Conservation (phyloP, 2,888 invertebrate species). For the Oscheius sp. region DNA sequence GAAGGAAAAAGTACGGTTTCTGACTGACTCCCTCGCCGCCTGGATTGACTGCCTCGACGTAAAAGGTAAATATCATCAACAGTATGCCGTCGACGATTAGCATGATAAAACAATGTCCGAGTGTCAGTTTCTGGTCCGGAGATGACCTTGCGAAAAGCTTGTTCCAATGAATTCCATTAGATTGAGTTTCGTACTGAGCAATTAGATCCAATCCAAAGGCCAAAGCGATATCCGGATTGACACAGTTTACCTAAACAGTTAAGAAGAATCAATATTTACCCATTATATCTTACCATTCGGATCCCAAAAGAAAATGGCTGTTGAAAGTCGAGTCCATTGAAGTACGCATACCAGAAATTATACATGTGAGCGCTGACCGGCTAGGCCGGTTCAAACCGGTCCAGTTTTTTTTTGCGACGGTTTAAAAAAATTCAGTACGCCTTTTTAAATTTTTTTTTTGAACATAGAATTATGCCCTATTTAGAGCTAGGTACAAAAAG, state of each 20-base stretch:
- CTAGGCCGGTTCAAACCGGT: no score
- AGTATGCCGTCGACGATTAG: conserved; percentile 74
- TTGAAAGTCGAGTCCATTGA: conserved; percentile 48
- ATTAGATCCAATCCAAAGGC: conserved; percentile 51
- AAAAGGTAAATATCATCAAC: conserved; percentile 84
- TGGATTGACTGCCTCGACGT: conserved; percentile 87
- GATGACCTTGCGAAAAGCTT: conserved; percentile 46
- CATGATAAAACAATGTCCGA: conserved; percentile 54
- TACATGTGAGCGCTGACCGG: no score
- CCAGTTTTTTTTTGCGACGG: no score
- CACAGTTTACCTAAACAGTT: conserved; percentile 40
- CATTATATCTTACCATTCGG: conserved; percentile 35
- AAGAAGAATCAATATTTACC: no score
- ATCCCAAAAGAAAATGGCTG: conserved; percentile 41
- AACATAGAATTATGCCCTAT: no score
- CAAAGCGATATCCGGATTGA: conserved; percentile 61
- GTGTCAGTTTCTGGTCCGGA: conserved; percentile 56
- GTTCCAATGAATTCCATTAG: conserved; percentile 56
- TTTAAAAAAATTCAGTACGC: no score
- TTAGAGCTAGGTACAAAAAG: no score
- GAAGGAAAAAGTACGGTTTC: conserved; percentile 84
- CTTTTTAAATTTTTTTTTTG: no score
- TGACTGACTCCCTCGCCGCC: conserved; percentile 83
- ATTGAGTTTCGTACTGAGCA: conserved; percentile 61
- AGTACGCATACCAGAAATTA: conserved; percentile 58